phyloP scores from a whole-genome alignment of 1,140 invertebrate species.

The Rhyacophila brunnea region DNA sequence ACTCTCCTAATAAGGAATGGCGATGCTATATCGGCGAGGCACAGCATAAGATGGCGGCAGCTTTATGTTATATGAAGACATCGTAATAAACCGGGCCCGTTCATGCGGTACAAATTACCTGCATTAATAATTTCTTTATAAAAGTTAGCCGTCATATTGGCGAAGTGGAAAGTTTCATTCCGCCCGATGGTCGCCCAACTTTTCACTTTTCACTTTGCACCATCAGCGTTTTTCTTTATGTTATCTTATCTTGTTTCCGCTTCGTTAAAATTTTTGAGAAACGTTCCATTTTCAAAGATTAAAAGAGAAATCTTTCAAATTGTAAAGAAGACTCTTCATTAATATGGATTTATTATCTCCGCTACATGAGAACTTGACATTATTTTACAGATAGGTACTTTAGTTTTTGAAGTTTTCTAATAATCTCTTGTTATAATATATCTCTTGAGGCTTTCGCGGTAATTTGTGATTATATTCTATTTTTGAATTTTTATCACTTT shows the following conservation, averaged over 20 bases:
- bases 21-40: no score
- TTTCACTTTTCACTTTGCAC: background rate
- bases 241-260: constrained; percentile 17
- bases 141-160: constrained; percentile 29
- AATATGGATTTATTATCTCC: no score
- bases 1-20: no score
- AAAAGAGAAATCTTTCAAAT: background rate
- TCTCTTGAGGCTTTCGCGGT: no score
- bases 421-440: no score
- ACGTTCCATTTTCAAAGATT: background rate
- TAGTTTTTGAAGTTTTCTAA: no score
- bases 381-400: no score
- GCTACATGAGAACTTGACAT: no score
- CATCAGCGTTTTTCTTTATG: constrained; percentile 2
- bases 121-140: constrained; percentile 35
- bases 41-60: constrained; percentile 1
- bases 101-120: constrained; percentile 30
- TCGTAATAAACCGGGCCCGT: constrained; percentile 18
- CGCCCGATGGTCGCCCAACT: constrained; percentile 14
- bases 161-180: constrained; percentile 18
- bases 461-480: no score
- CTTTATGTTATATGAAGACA: constrained; percentile 16
- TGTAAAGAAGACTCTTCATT: no score
- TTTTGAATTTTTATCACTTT: no score
- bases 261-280: constrained; percentile 11